Evolutionary conservation across 2,113 vertebrate species (phyloP), one percentile per base, ranked within the genome.

Genomic region (Murina feae): DNA sequence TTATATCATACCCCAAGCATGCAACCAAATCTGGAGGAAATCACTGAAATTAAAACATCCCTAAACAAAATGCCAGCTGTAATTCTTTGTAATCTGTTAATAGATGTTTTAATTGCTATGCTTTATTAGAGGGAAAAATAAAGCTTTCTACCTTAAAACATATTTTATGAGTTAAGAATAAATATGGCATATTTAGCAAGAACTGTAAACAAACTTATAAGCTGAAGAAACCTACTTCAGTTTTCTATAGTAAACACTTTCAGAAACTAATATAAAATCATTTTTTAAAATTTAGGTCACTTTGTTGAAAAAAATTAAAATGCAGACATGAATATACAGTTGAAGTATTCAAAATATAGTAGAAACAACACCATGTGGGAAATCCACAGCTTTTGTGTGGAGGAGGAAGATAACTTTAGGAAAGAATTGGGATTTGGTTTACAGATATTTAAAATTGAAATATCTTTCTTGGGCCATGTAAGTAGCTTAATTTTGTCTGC

Each of bases 41-140:
- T 95, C 89, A 83, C n/a, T 32, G 42, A 97, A 60, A 95, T 72
- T 71, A 47, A 96, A 97, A 65, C 42, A 97, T 85, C 11, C 49
- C 51, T 49, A 82, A 93, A 66, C 39, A 12, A 1, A 91, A 74
- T 42, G 14, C 39, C 91, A 87, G 16, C 18, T 87, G 94, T 13
- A 32, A 71, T 74, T 25, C 47, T 93, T 94, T 71, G 4, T 47
- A 85, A 80, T 47, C 76, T 97, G 96, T 91, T 71, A 92, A 90
- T 97, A 32, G 58, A 23, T 55, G 55, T 93, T 95, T 63, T 87
- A 55, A 1, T 76, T 74, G 88, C 42, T 94, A 20, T 91, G 8
- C 20, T 55, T 95, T 86, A 37, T 9, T 32, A 58, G 17, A 51
- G 16, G 16, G 16, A 81, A 90, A 17, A 89, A 78, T 76, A 14